Evolutionary conservation across 1,140 invertebrate genomes (phyloP).

Genomic region (Heterodera carotae): DNA sequence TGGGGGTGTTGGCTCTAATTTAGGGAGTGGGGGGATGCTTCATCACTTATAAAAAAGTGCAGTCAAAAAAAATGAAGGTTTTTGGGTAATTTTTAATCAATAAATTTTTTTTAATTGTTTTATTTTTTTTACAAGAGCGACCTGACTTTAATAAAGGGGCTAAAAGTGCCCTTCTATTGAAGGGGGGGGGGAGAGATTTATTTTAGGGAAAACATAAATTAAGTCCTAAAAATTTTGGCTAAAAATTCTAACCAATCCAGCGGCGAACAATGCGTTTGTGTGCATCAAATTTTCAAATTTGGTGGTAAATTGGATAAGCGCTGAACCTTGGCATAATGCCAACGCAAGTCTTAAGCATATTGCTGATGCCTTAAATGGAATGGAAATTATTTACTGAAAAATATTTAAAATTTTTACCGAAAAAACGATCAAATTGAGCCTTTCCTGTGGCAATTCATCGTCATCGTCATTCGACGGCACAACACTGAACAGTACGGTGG

Average conservation of each 20-base stretch:
- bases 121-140: no score
- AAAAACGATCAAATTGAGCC: background rate
- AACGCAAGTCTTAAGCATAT: background rate
- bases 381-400: background rate
- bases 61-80: no score
- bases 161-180: no score
- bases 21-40: no score
- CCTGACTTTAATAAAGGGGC: no score
- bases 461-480: background rate
- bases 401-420: background rate
- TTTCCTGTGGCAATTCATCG: background rate
- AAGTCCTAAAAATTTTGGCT: no score
- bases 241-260: slow-evolving; percentile 16
- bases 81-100: no score
- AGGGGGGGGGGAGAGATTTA: background rate
- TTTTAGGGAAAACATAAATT: background rate
- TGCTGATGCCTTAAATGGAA: background rate
- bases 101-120: no score
- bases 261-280: slow-evolving; percentile 13
- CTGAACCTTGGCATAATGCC: background rate
- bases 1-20: no score
- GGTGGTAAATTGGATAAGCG: background rate
- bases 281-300: background rate
- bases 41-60: no score
- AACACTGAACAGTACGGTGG: background rate